Percentiles rank a stretch among this genome's conserved stretches.
phyloP scores from a whole-genome alignment of 92 coral and sea anemone species.

The Phenganax subtilis region DNA sequence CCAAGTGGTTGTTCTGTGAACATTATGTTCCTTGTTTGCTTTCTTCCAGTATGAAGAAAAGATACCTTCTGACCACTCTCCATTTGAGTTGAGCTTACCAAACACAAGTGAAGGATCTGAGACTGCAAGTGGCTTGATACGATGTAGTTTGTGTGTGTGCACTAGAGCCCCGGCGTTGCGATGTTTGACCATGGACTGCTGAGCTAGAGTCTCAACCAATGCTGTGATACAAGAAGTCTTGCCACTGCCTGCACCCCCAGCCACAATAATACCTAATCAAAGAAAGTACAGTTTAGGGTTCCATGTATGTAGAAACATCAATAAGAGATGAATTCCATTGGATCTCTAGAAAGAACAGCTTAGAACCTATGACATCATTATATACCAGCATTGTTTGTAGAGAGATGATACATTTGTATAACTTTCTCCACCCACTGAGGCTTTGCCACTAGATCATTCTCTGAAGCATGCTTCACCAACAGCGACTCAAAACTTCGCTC shows the following conservation, averaged over 20 bases:
- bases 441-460: slow-evolving; percentile 83
- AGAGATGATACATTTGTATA: slow-evolving; percentile 71
- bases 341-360: background rate
- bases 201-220: slow-evolving; percentile 76
- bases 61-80: slow-evolving; percentile 88
- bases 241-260: slow-evolving; percentile 88
- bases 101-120: slow-evolving; percentile 92
- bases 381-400: slow-evolving; percentile 81
- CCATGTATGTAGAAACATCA: too few relatives aligned
- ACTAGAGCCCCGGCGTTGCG: slow-evolving; percentile 89
- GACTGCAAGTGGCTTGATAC: slow-evolving; percentile 82
- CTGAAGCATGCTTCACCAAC: slow-evolving; percentile 66
- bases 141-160: slow-evolving; percentile 86
- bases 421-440: slow-evolving; percentile 87
- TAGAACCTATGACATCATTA: background rate
- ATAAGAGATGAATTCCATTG: too few relatives aligned
- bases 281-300: background rate
- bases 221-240: slow-evolving; percentile 90
- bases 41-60: slow-evolving; percentile 91
- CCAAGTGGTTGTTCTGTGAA: slow-evolving; percentile 95
- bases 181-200: slow-evolving; percentile 81
- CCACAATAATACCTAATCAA: slow-evolving; percentile 73
- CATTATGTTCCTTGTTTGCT: slow-evolving; percentile 94
- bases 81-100: slow-evolving; percentile 70
- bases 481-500: slow-evolving; percentile 77